Percentiles rank a stretch among this genome's conserved stretches.
Conservation (phyloP, 2,113 vertebrate species). For the Phrynosoma blainvillii region DNA sequence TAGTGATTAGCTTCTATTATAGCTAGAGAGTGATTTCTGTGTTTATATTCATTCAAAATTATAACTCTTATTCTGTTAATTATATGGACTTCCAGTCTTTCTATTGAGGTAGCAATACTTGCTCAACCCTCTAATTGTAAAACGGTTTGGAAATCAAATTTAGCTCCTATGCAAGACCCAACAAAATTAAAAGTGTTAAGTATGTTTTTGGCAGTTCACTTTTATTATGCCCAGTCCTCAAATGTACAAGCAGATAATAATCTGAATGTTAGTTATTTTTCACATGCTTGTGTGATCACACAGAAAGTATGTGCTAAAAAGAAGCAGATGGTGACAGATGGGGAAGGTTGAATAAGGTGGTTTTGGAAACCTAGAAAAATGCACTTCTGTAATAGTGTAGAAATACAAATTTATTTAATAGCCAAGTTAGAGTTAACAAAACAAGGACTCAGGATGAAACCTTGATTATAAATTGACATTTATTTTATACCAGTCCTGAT, state of each 20-base stretch:
- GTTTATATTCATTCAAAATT: constrained; percentile 69
- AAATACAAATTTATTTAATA: constrained; percentile 93
- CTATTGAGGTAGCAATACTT: constrained; percentile 80
- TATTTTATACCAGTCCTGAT: constrained; percentile 1
- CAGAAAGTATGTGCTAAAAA: constrained; percentile 98
- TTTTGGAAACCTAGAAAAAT: constrained; percentile 97
- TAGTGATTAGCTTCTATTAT: not conserved
- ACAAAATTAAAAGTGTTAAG: constrained; percentile 93
- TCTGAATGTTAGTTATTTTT: constrained; percentile 99
- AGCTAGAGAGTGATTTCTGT: not conserved
- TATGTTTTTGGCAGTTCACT: constrained; percentile 93
- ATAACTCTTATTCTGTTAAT: constrained; percentile 78
- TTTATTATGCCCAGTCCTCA: constrained; percentile 91
- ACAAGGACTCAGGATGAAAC: constrained; percentile 48
- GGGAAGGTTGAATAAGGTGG: constrained; percentile 99
- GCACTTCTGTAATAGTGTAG: constrained; percentile 93
- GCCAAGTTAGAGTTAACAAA: constrained; percentile 88
- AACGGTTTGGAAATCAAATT: constrained; percentile 84
- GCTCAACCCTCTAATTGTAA: constrained; percentile 82
- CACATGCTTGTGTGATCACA: constrained; percentile 97
- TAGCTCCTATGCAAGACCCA: constrained; percentile 82
- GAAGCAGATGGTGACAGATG: constrained; percentile 99
- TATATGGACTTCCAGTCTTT: constrained; percentile 79
- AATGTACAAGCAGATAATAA: constrained; percentile 97
- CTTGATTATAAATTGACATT: constrained; percentile 57